Conservation (phyloP, 2,113 vertebrate species). For the Capricornis sumatraensis region DNA sequence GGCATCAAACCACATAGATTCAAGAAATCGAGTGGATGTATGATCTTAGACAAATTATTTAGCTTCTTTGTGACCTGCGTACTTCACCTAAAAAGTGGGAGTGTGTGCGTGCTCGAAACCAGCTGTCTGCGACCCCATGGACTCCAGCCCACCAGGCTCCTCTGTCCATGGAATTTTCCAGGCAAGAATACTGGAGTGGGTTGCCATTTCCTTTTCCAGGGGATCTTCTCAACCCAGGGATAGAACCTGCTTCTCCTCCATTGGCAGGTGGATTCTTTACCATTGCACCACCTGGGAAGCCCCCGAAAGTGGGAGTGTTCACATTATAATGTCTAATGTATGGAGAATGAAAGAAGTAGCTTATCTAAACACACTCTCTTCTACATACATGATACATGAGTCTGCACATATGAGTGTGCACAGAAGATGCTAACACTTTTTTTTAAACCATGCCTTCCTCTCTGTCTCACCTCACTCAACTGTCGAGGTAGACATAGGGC, state of each 20-base stretch:
- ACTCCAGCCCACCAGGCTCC: neutral
- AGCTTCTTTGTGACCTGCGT: neutral
- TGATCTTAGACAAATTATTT: neutral
- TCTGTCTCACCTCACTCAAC: neutral
- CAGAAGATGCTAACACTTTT: neutral
- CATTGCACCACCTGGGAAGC: neutral
- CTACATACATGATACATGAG: neutral
- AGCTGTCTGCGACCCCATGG: neutral
- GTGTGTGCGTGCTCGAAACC: rapidly evolving
- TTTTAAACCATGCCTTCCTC: neutral
- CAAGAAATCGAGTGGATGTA: neutral
- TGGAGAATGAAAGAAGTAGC: neutral
- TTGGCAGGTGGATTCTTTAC: neutral
- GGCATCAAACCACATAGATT: neutral
- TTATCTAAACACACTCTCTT: neutral
- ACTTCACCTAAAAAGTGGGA: neutral
- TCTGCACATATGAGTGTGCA: neutral
- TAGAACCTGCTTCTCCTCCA: neutral
- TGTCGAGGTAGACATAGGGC: neutral
- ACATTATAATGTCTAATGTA: neutral
- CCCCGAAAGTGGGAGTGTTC: neutral
- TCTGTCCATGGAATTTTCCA: neutral
- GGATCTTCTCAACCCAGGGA: neutral
- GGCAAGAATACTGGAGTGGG: neutral
- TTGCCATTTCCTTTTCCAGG: neutral